Conservation (phyloP, 2,113 vertebrate genomes). For the Aphelocoma coerulescens region DNA sequence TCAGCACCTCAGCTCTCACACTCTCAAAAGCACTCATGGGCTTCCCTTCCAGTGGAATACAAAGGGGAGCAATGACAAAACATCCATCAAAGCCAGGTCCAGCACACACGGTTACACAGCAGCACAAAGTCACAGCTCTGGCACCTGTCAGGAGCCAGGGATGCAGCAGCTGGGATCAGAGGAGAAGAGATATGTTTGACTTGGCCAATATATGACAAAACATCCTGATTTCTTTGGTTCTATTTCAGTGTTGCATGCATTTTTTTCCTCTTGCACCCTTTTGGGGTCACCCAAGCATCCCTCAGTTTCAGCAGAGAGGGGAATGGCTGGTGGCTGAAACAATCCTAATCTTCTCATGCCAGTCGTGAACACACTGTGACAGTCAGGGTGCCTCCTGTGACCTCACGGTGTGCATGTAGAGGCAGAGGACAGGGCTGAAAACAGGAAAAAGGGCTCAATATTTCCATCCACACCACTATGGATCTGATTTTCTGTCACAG, state of each 20-base stretch:
- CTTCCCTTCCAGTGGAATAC: not conserved
- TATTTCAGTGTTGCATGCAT: not conserved
- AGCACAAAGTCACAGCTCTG: not conserved
- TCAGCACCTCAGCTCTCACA: not conserved
- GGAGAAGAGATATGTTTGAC: not conserved
- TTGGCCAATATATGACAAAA: not conserved
- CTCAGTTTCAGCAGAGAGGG: not conserved
- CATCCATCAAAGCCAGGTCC: not conserved
- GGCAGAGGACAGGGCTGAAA: not conserved
- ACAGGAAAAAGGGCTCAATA: not conserved
- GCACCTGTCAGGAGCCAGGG: not conserved
- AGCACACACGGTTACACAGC: not conserved
- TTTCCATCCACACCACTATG: not conserved
- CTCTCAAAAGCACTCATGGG: not conserved
- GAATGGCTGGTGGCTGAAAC: not conserved
- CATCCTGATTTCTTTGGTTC: not conserved
- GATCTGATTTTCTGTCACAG: not conserved
- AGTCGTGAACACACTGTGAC: rapidly evolving
- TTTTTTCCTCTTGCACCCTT: not conserved
- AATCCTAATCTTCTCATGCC: rapidly evolving
- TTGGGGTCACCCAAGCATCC: not conserved
- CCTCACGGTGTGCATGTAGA: not conserved
- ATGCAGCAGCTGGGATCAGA: not conserved
- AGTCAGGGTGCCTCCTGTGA: not conserved
- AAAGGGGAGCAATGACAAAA: not conserved